Evolutionary conservation across 2,888 invertebrate genomes (phyloP).

Genomic region (Elegia similella): DNA sequence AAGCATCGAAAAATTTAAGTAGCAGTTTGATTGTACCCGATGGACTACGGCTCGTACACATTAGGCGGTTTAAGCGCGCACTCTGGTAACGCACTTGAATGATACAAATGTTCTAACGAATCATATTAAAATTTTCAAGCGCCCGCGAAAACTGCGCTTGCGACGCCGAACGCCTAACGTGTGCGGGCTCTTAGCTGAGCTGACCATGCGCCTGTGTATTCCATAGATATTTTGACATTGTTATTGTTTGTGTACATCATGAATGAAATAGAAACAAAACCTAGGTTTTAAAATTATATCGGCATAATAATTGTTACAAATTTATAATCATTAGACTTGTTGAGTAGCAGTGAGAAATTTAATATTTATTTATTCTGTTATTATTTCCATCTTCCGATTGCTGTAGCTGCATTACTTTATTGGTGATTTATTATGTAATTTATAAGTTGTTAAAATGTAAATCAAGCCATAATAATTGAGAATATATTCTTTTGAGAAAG

Average conservation of each 20-base stretch:
- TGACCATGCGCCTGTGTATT: conserved; percentile 36
- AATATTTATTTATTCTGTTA: conserved; percentile 76
- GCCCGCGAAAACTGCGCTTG: too few relatives aligned
- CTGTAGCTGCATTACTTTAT: conserved; percentile 77
- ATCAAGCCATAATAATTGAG: conserved; percentile 82
- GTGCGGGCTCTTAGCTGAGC: background rate
- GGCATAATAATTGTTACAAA: conserved; percentile 79
- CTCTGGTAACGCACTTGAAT: too few relatives aligned
- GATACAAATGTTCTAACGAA: too few relatives aligned
- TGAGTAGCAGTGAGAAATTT: conserved; percentile 75
- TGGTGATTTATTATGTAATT: conserved; percentile 78
- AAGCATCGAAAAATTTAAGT: conserved; percentile 26
- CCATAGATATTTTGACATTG: conserved; percentile 48
- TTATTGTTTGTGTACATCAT: conserved; percentile 61
- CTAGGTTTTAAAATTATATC: conserved; percentile 65
- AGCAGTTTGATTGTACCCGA: conserved; percentile 22
- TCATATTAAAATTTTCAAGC: too few relatives aligned
- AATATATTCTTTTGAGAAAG: conserved; percentile 80
- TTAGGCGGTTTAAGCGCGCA: too few relatives aligned
- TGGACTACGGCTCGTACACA: background rate
- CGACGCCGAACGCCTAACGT: too few relatives aligned
- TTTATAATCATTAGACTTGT: conserved; percentile 75
- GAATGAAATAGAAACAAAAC: conserved; percentile 46
- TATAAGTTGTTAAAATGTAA: conserved; percentile 81
- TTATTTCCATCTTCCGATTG: conserved; percentile 65